These are phyloP conservation scores for Homarus americanus DNA, from an alignment of 1,140 invertebrate genomes.

Conservation along the genomic window DNA sequence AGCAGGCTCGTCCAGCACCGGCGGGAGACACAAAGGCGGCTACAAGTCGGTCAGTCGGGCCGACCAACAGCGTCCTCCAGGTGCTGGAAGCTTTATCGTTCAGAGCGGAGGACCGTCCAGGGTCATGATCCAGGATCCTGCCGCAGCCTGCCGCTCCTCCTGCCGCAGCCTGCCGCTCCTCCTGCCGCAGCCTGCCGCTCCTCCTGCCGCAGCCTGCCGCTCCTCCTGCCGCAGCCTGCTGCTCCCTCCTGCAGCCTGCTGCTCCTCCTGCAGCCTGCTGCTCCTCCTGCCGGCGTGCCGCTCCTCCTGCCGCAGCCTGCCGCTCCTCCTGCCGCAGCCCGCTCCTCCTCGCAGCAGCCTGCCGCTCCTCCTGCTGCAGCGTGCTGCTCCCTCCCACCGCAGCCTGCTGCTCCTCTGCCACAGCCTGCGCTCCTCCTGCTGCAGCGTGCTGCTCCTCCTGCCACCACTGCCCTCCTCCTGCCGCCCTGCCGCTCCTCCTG, in stretches of 20 bases:
- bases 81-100: slow-evolving; percentile 18
- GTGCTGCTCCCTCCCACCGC: background rate
- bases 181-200: slow-evolving; percentile 12
- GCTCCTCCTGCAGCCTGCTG: background rate
- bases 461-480: background rate
- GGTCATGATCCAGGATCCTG: slow-evolving; percentile 53
- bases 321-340: background rate
- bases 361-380: background rate
- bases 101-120: background rate
- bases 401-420: background rate
- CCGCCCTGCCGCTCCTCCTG: background rate
- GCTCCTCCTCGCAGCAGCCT: slow-evolving; percentile 2
- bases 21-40: background rate
- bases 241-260: background rate
- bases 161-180: background rate
- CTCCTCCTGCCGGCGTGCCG: no score
- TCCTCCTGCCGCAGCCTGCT: slow-evolving; percentile 2
- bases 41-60: background rate
- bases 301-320: background rate
- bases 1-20: background rate
- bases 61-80: background rate
- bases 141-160: background rate
- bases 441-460: background rate
- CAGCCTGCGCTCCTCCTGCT: background rate
- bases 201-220: background rate